phyloP scores from a whole-genome alignment of 2,113 vertebrate species.

The Bubalus kerabau region DNA sequence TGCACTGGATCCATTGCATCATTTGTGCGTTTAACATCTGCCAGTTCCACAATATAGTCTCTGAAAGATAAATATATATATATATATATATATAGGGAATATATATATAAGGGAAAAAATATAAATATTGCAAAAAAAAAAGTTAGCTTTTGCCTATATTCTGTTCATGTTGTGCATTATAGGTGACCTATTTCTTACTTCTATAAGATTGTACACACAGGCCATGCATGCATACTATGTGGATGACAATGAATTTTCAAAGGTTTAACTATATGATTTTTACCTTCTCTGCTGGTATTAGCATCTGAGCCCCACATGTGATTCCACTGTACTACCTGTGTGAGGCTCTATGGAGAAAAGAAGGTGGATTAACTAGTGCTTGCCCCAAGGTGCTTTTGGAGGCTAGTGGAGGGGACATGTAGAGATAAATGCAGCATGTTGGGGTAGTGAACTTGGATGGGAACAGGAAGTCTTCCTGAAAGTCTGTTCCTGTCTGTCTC shows the following conservation, averaged over 20 bases:
- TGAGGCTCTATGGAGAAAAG: not conserved
- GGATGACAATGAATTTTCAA: not conserved
- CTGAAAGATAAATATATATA: not conserved
- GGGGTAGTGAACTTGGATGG: not conserved
- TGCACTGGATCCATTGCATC: too few species aligned
- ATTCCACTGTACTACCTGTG: not conserved
- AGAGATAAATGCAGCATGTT: not conserved
- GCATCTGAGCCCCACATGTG: not conserved
- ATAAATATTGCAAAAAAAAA: not conserved
- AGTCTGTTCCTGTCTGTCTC: not conserved
- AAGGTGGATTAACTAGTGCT: not conserved
- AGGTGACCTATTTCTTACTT: not conserved
- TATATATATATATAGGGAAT: too few species aligned
- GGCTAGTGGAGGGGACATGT: not conserved
- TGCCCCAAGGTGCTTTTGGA: not conserved
- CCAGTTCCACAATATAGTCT: not conserved
- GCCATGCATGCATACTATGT: not conserved
- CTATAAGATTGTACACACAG: not conserved
- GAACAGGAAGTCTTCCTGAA: not conserved
- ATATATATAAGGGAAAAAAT: not conserved
- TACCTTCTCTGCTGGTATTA: not conserved
- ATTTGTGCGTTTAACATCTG: not conserved
- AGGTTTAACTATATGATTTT: not conserved
- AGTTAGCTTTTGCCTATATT: not conserved
- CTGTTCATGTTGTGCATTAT: not conserved